A percentile compares a stretch with the other conserved stretches of the same genome.
These are phyloP conservation scores for Notolepis coatsorum DNA, from an alignment of 2,797 vertebrate genomes.

Conservation along the genomic window DNA sequence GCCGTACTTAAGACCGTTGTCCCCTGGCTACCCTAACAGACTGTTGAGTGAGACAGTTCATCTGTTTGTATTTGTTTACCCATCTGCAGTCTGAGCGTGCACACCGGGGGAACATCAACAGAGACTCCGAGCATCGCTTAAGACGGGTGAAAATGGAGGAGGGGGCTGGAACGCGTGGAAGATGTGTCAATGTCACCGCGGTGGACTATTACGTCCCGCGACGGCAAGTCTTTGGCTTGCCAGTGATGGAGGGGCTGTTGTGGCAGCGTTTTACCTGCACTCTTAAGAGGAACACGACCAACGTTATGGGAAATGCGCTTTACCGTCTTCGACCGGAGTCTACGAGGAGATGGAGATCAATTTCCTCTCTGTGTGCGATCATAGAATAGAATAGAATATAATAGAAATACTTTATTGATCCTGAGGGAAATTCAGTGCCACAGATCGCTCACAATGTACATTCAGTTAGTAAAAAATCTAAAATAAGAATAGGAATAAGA, in stretches of 20 bases:
- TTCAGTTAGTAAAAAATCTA: no score
- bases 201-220: slow-evolving; percentile 23
- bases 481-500: no score
- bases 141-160: slow-evolving; percentile 66
- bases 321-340: no score
- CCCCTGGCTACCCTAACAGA: slow-evolving; percentile 80
- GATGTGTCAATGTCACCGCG: slow-evolving; percentile 34
- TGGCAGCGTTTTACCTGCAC: not conserved
- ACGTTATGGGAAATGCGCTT: no score
- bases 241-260: not conserved
- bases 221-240: slow-evolving; percentile 22
- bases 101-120: slow-evolving; percentile 64
- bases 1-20: slow-evolving; percentile 70
- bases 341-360: no score
- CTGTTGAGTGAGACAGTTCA: slow-evolving; percentile 78
- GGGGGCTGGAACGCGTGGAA: slow-evolving; percentile 49
- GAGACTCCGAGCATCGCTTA: slow-evolving; percentile 49
- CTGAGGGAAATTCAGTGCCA: no score
- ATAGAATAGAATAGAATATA: no score
- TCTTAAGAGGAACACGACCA: not conserved
- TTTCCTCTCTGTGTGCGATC: no score
- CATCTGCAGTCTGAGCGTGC: slow-evolving; percentile 68
- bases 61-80: slow-evolving; percentile 81
- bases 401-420: no score
- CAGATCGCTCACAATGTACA: no score